Evolutionary conservation across 2,888 invertebrate species (phyloP), one percentile per base, ranked within the genome.

Genomic region (Antheraea assamensis): DNA sequence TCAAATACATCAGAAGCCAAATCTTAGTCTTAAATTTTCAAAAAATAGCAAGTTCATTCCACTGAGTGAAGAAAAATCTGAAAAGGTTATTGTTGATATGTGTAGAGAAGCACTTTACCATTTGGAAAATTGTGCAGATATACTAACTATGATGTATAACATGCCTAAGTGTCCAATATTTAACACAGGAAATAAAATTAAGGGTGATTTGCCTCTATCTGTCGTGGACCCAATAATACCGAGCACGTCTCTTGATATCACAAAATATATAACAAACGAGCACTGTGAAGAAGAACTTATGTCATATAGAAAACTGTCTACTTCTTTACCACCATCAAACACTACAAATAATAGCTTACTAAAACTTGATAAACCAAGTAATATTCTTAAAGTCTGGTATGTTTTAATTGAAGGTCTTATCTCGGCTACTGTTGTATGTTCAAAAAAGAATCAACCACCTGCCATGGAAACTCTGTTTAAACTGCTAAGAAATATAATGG

Each of bases 121-220:
- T 84, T 93, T 99, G 49, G 96, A 98, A 85, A 97, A 96, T 80
- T 98, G 98, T 87, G 97, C 97, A 74, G 96, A 97, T 77, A 98
- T 99, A 80, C 92, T 99, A 73, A 97, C 97, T 4, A 97, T 98
- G 91, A 98, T 99, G 98, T 98, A 98, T 89, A 97, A 97, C 83
- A 98, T 99, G 98, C 98, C 98, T 0, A 98, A 98, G 82, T 98
- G 98, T 87, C 99, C 99, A 0, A 97, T 97, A 76, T 98, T 99
- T 86, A 98, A 98, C 88, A 97, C 98, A 21, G 98, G 98, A 0
- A 97, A 98, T 84, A 95, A 97, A 84, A 96, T 97, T 78, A 97
- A 97, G 86, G 96, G 97, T 0, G 97, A 97, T 75, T 96, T 96
- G 72, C 96, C 97, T 4, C 95, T 97, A 3, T 97, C 97, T 79